These are phyloP conservation scores for Heterodera schachtii DNA, from an alignment of 1,140 invertebrate genomes.

Conservation along the genomic window DNA sequence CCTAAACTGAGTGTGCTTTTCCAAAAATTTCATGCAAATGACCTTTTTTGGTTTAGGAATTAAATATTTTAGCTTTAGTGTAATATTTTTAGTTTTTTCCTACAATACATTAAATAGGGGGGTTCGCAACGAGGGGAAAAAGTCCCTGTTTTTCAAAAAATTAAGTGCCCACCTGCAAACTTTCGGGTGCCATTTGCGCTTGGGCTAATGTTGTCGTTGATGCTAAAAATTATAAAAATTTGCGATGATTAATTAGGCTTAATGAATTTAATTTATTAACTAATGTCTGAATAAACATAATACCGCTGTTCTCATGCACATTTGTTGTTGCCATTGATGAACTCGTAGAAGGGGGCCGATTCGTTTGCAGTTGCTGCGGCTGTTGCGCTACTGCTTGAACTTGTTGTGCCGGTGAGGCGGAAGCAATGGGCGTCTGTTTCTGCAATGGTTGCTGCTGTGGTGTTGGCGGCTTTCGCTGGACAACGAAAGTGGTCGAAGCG, in stretches of 20 bases:
- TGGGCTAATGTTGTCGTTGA: background rate
- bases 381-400: background rate
- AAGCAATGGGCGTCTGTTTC: background rate
- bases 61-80: constrained; percentile 12
- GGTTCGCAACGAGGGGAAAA: background rate
- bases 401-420: background rate
- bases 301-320: background rate
- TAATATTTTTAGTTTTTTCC: constrained; percentile 5
- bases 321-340: background rate
- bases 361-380: too few relatives aligned
- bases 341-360: background rate
- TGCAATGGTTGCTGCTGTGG: background rate
- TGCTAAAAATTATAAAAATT: background rate
- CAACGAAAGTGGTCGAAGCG: background rate
- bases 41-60: background rate
- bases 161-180: background rate
- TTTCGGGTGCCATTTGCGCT: background rate
- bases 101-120: background rate
- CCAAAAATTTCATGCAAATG: background rate
- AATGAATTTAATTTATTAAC: too few relatives aligned
- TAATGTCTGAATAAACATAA: too few relatives aligned
- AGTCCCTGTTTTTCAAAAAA: background rate
- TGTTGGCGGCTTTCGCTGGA: background rate
- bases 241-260: too few relatives aligned
- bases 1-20: too few relatives aligned